phyloP scores from a whole-genome alignment of 2,888 invertebrate genomes.

The Eilema depressum region DNA sequence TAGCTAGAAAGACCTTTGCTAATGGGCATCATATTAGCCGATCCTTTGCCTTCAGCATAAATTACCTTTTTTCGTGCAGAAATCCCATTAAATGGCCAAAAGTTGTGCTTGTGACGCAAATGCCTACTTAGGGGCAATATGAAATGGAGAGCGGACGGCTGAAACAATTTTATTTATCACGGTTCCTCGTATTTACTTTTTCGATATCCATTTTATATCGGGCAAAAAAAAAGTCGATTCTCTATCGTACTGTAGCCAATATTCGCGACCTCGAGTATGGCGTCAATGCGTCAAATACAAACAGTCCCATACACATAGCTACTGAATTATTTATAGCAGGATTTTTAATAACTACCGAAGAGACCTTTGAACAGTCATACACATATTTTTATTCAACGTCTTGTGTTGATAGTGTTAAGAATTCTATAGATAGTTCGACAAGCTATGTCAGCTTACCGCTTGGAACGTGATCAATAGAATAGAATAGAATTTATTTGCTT shows the following conservation, averaged over 20 bases:
- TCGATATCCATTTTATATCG: background rate
- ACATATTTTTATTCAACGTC: background rate
- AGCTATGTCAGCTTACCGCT: background rate
- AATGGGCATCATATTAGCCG: too few species aligned
- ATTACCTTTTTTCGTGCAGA: too few species aligned
- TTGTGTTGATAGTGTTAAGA: background rate
- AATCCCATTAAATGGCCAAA: too few species aligned
- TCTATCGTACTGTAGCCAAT: conserved; percentile 2
- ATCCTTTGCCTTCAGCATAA: too few species aligned
- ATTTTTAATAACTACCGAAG: background rate
- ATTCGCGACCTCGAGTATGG: background rate
- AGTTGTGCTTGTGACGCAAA: too few species aligned
- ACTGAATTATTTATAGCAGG: conserved; percentile 8
- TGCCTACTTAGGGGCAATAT: too few species aligned
- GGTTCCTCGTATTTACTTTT: too few species aligned
- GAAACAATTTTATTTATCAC: too few species aligned
- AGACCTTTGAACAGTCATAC: background rate
- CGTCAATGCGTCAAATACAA: conserved; percentile 2
- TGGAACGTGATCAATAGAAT: conserved; percentile 4
- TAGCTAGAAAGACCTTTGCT: too few species aligned
- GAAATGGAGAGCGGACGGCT: too few species aligned
- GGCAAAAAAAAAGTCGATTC: background rate
- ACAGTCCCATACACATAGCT: background rate
- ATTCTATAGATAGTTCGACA: background rate
- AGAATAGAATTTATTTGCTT: background rate